Percentiles rank a stretch among this genome's conserved stretches.
phyloP scores from a whole-genome alignment of 2,888 invertebrate genomes.

The Amphipyra berbera region DNA sequence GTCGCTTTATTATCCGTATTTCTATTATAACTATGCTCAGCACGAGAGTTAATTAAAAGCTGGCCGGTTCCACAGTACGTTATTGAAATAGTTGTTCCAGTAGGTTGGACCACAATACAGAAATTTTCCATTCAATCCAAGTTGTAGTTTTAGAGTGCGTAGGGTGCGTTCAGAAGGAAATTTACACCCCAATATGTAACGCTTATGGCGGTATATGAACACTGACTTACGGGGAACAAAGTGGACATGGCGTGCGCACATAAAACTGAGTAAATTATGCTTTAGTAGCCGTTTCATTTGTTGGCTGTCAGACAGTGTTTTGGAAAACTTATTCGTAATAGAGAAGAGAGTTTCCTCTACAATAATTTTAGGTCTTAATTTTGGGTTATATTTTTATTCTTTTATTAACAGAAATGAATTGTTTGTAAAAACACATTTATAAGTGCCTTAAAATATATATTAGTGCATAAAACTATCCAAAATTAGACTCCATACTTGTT shows the following conservation, averaged over 20 bases:
- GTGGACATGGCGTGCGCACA: conserved; percentile 31
- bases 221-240: conserved; percentile 33
- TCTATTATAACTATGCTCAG: conserved; percentile 43
- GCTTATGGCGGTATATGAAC: conserved; percentile 31
- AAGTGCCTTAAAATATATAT: too few species aligned
- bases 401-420: background rate
- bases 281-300: conserved; percentile 44
- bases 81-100: conserved; percentile 62
- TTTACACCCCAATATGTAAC: conserved; percentile 35
- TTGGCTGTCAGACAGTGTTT: conserved; percentile 27
- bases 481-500: too few species aligned
- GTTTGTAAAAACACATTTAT: background rate
- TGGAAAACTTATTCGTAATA: background rate
- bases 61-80: conserved; percentile 32
- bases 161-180: conserved; percentile 19
- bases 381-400: background rate
- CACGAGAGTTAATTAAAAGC: conserved; percentile 59
- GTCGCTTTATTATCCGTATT: conserved; percentile 45
- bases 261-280: conserved; percentile 35
- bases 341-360: conserved; percentile 12
- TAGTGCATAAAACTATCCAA: too few species aligned
- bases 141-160: conserved; percentile 29
- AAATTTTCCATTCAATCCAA: conserved; percentile 38
- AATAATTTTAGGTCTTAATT: background rate
- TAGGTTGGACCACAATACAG: conserved; percentile 39